Evolutionary conservation across 2,113 vertebrate genomes (phyloP), one percentile per base, ranked within the genome.

Genomic region (Maccullochella peelii): DNA sequence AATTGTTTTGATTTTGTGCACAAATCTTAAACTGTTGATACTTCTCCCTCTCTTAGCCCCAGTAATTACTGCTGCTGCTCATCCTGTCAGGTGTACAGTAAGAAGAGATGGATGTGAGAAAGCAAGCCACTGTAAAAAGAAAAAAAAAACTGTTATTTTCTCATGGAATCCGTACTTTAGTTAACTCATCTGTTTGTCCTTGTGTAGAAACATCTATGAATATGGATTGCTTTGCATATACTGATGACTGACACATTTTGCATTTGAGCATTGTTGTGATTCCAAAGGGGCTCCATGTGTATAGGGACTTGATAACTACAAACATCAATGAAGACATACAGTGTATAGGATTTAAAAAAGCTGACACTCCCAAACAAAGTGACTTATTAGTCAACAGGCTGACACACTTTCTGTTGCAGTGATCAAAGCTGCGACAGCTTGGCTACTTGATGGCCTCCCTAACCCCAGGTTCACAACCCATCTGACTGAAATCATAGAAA

Each of bases 401-500:
- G 42, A 72, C 62, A 75, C 72, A 21, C 23, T 59, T 18, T 10
- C 52, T 30, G 69, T 50, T 18, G 58, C 40, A 21, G 40, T 38
- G 42, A 70, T 84, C 38, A 89, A 85, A 76, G 65, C 66, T 25
- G 42, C n/a, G 76, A 72, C 79, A 44, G 66, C 16, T 23, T 5
- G 30, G 67, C 57, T 66, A 23, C 70, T 54, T 9, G 25, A 20
- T 44, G 8, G 67, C 59, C 79, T 80, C 36, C 7, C 40, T 42
- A 71, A 79, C 57, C 25, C 18, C 69, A 47, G 54, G 38, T 52
- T 55, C 55, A 61, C 50, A 33, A 67, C 68, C 50, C 42, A 42
- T 82, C 73, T 70, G 63, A 89, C 84, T 2, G 0, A 76, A 84
- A 72, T 79, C 8, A 58, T 33, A 74, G 40, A 86, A 71, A 90